Evolutionary conservation across 1,140 invertebrate species (phyloP), one percentile per base, ranked within the genome.

Genomic region (Lamellibrachia luymesi): DNA sequence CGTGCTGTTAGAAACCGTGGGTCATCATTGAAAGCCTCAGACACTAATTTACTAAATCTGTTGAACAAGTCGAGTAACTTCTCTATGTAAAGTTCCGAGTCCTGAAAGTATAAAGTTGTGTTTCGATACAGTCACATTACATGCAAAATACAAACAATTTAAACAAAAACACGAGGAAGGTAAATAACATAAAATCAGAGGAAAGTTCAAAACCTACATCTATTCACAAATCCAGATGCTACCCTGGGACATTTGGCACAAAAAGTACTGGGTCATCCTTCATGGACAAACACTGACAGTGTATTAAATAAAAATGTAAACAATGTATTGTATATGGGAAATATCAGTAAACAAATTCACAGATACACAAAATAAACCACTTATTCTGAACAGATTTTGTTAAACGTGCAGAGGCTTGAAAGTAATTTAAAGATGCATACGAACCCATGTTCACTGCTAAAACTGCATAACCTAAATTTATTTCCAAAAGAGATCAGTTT

Each of bases 41-140:
- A 98, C 8, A 99, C 99, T 94, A 99, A 97, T 56, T 97, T 97
- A 96, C 98, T 99, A 96, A 99, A 99, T 95, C 98, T 97, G 94
- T 98, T 98, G 96, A 99, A 99, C 64, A 99, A 97, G 94, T 98
- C 98, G 93, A 99, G 96, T 92, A 99, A 96, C 94, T 99, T 97
- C 96, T 99, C 99, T 13, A 99, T 99, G 97, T 99, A 99, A 97
- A 99, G 99, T 96, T 99, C 99, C 2, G 99, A 99, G 96, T 99
- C 99, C 99, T 96, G 94, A 64, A 95, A 95, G 94, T 51, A 92
- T 13, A 92, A n/a, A 91, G 64, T 17, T 10, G 13, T 80, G 17
- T 80, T 80, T 22, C 8, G 13, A 80, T 80, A 80, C 64, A 38
- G 38, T 38, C 38, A 38, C 38, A 38, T 38, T 38, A 38, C 38